These are phyloP conservation scores for Polia nebulosa DNA, from an alignment of 2,888 invertebrate genomes.

Conservation along the genomic window DNA sequence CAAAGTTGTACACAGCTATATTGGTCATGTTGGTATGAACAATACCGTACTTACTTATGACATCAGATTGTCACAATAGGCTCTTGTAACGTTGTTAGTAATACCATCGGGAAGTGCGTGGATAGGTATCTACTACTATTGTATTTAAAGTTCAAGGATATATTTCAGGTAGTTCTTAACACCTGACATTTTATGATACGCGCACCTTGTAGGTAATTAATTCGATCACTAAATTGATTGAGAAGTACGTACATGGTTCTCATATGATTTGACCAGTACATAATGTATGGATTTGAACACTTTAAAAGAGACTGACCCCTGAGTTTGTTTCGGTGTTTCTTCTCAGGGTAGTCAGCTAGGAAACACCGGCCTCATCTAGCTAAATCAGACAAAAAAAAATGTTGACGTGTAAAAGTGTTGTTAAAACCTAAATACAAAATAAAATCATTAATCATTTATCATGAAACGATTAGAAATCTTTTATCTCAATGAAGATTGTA, in stretches of 20 bases:
- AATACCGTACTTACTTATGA: conserved; percentile 50
- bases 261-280: no score
- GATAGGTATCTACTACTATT: conserved; percentile 37
- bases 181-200: conserved; percentile 27
- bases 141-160: conserved; percentile 59
- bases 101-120: conserved; percentile 49
- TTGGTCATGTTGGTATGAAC: conserved; percentile 27
- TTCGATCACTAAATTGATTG: background rate
- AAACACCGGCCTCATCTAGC: no score
- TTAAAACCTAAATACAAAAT: no score
- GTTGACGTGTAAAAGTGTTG: no score
- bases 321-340: no score
- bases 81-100: conserved; percentile 26
- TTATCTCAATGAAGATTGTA: background rate
- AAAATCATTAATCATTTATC: no score
- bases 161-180: conserved; percentile 40
- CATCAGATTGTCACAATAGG: conserved; percentile 41
- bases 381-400: no score
- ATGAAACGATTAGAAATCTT: background rate
- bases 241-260: no score
- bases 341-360: no score
- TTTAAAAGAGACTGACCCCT: no score
- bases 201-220: background rate
- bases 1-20: conserved; percentile 13
- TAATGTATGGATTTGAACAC: no score